Percentiles rank a stretch among this genome's conserved stretches.
phyloP scores from a whole-genome alignment of 1,140 invertebrate genomes.

The Druon quercuslanigerum region DNA sequence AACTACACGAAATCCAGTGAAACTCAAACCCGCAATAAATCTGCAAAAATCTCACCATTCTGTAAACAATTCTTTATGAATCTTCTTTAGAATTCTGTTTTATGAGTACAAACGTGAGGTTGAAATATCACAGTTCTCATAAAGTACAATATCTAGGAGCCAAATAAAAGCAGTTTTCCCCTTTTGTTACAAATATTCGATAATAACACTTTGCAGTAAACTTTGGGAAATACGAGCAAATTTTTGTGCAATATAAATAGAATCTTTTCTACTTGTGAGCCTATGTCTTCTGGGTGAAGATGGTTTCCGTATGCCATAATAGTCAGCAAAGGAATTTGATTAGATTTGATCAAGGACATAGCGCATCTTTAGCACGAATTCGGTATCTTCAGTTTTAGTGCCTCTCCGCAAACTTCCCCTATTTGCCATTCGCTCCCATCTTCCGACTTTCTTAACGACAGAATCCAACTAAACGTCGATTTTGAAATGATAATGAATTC shows the following conservation, averaged over 20 bases:
- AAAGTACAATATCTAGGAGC: too few relatives aligned
- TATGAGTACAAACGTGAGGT: too few relatives aligned
- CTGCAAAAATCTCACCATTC: too few relatives aligned
- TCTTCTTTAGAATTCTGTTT: too few relatives aligned
- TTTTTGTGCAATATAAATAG: too few relatives aligned
- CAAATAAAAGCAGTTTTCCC: too few relatives aligned
- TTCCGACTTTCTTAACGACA: not conserved
- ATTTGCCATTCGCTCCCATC: not conserved
- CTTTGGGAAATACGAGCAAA: too few relatives aligned
- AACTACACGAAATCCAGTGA: not conserved
- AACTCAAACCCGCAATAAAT: not conserved
- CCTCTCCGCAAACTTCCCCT: not conserved
- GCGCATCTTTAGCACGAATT: not conserved
- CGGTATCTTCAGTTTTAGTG: not conserved
- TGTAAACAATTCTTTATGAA: too few relatives aligned
- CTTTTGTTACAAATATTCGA: too few relatives aligned
- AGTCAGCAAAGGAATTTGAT: not conserved
- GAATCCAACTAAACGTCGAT: slow-evolving; percentile 9
- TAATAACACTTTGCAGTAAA: too few relatives aligned
- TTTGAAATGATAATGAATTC: slow-evolving; percentile 22
- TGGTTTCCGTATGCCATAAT: not conserved
- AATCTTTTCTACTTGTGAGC: not conserved
- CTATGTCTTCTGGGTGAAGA: not conserved
- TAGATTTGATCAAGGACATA: not conserved
- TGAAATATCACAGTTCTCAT: too few relatives aligned